Evolutionary conservation across 2,888 invertebrate species (phyloP).

Genomic region (Prenolepis imparis): DNA sequence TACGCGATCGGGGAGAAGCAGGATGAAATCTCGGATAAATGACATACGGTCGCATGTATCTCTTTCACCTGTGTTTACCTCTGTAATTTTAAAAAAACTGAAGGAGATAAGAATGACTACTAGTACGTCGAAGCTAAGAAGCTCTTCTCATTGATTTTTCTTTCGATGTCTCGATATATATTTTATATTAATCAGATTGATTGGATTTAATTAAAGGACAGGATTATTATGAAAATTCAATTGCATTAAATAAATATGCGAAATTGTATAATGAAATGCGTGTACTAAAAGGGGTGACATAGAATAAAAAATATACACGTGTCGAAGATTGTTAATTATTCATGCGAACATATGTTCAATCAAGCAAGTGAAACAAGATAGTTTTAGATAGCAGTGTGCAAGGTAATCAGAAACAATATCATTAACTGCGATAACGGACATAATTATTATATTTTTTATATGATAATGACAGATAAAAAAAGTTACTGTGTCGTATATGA

Average conservation of each 20-base stretch:
- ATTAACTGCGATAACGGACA: constrained; percentile 14
- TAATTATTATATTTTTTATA: constrained; percentile 29
- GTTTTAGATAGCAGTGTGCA: constrained; percentile 7
- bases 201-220: not conserved
- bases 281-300: not conserved
- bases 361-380: constrained; percentile 14
- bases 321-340: constrained; percentile 34
- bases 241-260: not conserved
- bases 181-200: not conserved
- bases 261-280: constrained; percentile 3
- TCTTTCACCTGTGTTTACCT: not conserved
- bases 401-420: constrained; percentile 19
- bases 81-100: not conserved
- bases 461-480: not conserved
- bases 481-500: not conserved
- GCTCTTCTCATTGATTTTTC: not conserved
- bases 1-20: not conserved
- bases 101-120: not conserved
- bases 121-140: not conserved
- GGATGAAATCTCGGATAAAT: not conserved
- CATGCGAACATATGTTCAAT: constrained; percentile 33
- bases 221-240: not conserved
- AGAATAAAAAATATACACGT: not conserved
- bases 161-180: not conserved
- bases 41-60: not conserved